Evolutionary conservation across 2,113 vertebrate species (phyloP).

Genomic region (Cervus canadensis): DNA sequence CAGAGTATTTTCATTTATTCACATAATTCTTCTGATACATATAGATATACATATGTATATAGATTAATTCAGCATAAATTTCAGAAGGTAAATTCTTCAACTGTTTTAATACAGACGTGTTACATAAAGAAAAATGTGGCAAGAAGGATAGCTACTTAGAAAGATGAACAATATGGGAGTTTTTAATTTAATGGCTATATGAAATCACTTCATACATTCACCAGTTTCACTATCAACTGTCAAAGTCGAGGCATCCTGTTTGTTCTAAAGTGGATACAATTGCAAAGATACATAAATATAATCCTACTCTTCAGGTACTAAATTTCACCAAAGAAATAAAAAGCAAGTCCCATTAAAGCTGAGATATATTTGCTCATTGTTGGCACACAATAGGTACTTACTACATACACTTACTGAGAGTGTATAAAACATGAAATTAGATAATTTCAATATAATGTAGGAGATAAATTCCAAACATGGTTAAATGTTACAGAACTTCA

Average conservation of each 20-base stretch:
- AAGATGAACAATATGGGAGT: background rate
- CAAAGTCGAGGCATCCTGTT: background rate
- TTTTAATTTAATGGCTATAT: background rate
- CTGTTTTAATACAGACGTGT: background rate
- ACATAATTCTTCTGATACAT: background rate
- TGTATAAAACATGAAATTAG: background rate
- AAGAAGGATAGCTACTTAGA: background rate
- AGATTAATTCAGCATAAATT: background rate
- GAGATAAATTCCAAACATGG: background rate
- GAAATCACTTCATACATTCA: background rate
- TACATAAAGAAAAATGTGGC: background rate
- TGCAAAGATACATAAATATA: background rate
- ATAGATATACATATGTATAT: background rate
- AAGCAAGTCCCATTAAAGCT: background rate
- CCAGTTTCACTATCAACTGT: background rate
- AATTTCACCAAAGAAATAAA: conserved; percentile 15
- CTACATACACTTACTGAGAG: background rate
- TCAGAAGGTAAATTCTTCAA: background rate
- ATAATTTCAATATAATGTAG: background rate
- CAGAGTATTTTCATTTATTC: background rate
- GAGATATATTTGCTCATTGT: background rate
- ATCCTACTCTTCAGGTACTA: background rate
- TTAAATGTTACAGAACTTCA: background rate
- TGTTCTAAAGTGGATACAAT: background rate
- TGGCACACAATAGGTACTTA: background rate